Conservation (phyloP, 2,888 invertebrate genomes). For the Flexamia atlantica region DNA sequence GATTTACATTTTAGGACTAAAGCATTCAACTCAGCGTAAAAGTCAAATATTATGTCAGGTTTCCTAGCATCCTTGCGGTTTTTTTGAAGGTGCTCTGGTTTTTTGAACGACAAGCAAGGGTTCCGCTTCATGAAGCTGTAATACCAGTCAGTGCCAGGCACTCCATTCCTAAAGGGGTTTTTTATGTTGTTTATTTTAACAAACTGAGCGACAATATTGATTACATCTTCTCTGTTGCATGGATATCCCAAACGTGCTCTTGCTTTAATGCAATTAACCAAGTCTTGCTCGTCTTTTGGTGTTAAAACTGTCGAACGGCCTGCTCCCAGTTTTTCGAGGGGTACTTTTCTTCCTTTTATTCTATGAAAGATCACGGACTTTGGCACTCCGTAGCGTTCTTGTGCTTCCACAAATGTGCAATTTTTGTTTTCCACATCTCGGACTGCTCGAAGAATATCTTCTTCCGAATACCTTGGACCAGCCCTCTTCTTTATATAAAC, state of each 20-base stretch:
- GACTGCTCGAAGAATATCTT: conserved; percentile 34
- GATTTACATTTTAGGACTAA: conserved; percentile 7
- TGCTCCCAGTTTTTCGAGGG: conserved; percentile 41
- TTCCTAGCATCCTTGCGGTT: conserved; percentile 18
- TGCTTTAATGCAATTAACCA: conserved; percentile 67
- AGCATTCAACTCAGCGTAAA: conserved; percentile 3
- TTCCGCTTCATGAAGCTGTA: conserved; percentile 57
- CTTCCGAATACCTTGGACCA: not conserved
- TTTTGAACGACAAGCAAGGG: conserved; percentile 7
- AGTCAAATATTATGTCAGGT: conserved; percentile 3
- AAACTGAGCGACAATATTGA: conserved; percentile 47
- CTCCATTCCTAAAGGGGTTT: conserved; percentile 68
- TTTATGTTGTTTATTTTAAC: conserved; percentile 49
- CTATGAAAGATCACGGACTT: conserved; percentile 41
- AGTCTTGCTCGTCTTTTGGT: conserved; percentile 22
- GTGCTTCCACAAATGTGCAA: conserved; percentile 16
- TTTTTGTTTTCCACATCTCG: conserved; percentile 45
- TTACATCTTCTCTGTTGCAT: conserved; percentile 68
- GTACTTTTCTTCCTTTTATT: conserved; percentile 51
- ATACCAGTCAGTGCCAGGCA: conserved; percentile 69
- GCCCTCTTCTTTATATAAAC: conserved; percentile 37
- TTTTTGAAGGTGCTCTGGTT: conserved; percentile 2
- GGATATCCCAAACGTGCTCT: conserved; percentile 69
- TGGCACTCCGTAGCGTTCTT: conserved; percentile 32
- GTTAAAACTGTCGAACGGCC: conserved; percentile 4